These are phyloP conservation scores for Drosophila fuyamai DNA, from an alignment of 1,140 invertebrate species.

Conservation along the genomic window DNA sequence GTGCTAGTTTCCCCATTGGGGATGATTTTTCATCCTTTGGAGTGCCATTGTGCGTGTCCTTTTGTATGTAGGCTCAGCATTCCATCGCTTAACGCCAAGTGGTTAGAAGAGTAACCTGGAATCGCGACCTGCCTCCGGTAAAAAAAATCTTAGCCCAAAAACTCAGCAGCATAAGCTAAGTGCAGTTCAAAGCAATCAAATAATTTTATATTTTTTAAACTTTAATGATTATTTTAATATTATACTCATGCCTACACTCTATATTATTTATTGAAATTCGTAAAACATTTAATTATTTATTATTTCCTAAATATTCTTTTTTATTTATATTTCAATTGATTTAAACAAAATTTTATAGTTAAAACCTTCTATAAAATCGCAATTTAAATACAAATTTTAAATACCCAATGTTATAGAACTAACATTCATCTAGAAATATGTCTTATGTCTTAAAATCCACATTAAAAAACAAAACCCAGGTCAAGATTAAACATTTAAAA, in stretches of 20 bases:
- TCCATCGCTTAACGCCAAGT: slow-evolving; percentile 3
- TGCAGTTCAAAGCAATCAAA: background rate
- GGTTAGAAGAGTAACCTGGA: background rate
- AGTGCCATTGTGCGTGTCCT: slow-evolving; percentile 11
- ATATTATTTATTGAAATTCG: background rate
- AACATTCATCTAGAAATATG: no score
- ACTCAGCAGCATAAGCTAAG: background rate
- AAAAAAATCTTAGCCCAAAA: background rate
- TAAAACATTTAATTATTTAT: background rate
- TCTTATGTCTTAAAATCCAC: no score
- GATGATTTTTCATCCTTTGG: slow-evolving; percentile 44
- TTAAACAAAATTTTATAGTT: no score
- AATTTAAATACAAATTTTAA: no score
- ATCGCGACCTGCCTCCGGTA: background rate
- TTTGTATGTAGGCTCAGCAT: slow-evolving; percentile 4
- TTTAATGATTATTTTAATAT: background rate
- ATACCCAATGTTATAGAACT: no score
- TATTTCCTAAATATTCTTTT: no score
- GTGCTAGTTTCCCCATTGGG: slow-evolving; percentile 18
- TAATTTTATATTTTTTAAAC: background rate
- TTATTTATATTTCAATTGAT: no score
- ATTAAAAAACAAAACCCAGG: no score
- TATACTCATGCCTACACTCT: background rate
- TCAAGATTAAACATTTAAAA: no score
- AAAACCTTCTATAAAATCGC: no score